A percentile compares a stretch with the other conserved stretches of the same genome.
Conservation (phyloP, 2,113 vertebrate genomes). For the Psilopogon haemacephalus region DNA sequence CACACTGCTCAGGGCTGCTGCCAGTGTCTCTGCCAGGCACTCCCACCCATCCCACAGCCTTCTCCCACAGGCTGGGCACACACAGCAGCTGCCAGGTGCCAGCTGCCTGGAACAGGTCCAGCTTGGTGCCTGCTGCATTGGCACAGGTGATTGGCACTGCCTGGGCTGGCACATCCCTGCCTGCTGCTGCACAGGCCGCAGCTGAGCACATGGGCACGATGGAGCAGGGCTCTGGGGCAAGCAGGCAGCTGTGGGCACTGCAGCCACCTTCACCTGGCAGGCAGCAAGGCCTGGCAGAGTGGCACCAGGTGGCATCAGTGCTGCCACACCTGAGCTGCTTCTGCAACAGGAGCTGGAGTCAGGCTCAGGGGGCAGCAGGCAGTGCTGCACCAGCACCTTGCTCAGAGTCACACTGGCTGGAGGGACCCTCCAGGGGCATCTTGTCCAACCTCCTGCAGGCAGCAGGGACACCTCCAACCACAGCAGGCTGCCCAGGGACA, state of each 20-base stretch:
- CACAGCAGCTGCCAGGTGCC: accelerated
- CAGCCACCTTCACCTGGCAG: neutral
- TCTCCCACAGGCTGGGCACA: accelerated
- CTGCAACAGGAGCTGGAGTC: neutral
- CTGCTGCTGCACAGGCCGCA: neutral
- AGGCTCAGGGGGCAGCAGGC: neutral
- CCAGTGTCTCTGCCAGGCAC: accelerated
- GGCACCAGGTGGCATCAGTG: neutral
- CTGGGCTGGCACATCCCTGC: neutral
- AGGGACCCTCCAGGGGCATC: too few species aligned
- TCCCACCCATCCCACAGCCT: neutral
- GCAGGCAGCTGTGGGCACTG: neutral
- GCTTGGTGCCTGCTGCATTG: accelerated
- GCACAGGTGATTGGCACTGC: neutral
- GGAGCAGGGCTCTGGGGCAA: neutral
- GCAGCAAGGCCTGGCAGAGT: accelerated
- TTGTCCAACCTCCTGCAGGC: too few species aligned
- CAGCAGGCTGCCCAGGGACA: too few species aligned
- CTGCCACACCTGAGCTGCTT: accelerated
- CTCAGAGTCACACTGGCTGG: too few species aligned
- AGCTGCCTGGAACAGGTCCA: neutral
- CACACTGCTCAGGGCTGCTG: neutral
- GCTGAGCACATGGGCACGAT: accelerated
- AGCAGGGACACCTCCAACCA: too few species aligned
- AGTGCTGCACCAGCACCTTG: accelerated